A percentile compares a stretch with the other conserved stretches of the same genome.
Conservation (phyloP, 1,140 invertebrate genomes). For the Ptiloglossa arizonensis region DNA sequence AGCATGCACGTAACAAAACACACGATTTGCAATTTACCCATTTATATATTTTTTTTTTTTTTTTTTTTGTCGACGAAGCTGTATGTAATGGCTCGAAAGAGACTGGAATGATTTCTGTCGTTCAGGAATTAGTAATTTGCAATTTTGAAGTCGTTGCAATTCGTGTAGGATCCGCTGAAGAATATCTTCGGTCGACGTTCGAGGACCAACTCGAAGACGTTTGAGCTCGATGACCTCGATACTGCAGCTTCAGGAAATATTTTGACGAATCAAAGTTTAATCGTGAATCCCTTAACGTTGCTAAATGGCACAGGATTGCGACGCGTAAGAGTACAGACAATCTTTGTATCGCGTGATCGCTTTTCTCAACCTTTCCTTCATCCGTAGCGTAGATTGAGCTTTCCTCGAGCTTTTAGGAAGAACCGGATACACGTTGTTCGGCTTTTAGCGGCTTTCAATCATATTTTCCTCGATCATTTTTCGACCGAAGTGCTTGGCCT, state of each 20-base stretch:
- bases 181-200: slow-evolving; percentile 37
- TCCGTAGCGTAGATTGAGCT: slow-evolving; percentile 6
- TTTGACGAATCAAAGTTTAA: slow-evolving; percentile 42
- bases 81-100: background rate
- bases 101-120: background rate
- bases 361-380: slow-evolving; percentile 10
- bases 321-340: slow-evolving; percentile 50
- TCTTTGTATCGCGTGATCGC: slow-evolving; percentile 33
- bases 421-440: background rate
- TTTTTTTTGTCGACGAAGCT: background rate
- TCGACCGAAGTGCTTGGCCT: slow-evolving; percentile 22
- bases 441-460: background rate
- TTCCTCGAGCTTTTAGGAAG: slow-evolving; percentile 3
- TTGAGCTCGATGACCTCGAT: slow-evolving; percentile 55
- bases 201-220: slow-evolving; percentile 52
- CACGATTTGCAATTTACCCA: background rate
- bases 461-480: background rate
- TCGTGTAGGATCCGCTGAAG: slow-evolving; percentile 48
- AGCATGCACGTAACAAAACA: slow-evolving; percentile 42
- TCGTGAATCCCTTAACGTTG: slow-evolving; percentile 48
- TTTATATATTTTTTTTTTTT: no score
- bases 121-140: background rate
- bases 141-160: slow-evolving; percentile 43
- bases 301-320: slow-evolving; percentile 31
- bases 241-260: slow-evolving; percentile 52